These are phyloP conservation scores for Zeuzera pyrina DNA, from an alignment of 2,888 invertebrate genomes.

Conservation along the genomic window DNA sequence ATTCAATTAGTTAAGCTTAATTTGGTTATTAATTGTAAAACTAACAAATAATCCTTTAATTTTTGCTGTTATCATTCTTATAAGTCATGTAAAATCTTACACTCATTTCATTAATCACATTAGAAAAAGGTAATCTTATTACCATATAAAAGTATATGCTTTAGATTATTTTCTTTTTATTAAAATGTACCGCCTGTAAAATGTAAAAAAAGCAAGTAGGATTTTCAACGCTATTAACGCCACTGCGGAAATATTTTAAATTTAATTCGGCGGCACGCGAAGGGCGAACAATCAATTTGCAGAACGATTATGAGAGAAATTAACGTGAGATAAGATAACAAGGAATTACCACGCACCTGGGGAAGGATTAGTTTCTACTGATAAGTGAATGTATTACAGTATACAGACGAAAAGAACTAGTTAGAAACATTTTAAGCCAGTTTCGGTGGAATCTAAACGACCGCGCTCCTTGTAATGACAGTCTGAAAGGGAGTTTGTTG, in stretches of 20 bases:
- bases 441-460: conserved; percentile 47
- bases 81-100: no score
- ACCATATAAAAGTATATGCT: no score
- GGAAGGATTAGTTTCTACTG: conserved; percentile 49
- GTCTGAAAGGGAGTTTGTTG: conserved; percentile 36
- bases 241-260: conserved; percentile 15
- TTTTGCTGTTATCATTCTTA: no score
- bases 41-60: no score
- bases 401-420: conserved; percentile 49
- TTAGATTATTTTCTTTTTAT: no score
- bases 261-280: conserved; percentile 10
- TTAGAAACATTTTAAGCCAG: conserved; percentile 40
- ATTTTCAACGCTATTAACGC: conserved; percentile 14
- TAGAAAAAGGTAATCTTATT: no score
- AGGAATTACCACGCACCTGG: conserved; percentile 50
- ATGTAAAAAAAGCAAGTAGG: conserved; percentile 11
- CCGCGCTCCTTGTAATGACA: no score
- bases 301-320: conserved; percentile 47
- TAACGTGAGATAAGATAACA: conserved; percentile 63
- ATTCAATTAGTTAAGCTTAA: no score
- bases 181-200: conserved; percentile 10
- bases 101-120: no score
- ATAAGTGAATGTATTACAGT: conserved; percentile 59
- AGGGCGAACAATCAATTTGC: conserved; percentile 46
- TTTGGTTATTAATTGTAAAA: no score